Base-by-base conservation (phyloP, 2,888 invertebrate genomes). In the Rosalia funebris region DNA sequence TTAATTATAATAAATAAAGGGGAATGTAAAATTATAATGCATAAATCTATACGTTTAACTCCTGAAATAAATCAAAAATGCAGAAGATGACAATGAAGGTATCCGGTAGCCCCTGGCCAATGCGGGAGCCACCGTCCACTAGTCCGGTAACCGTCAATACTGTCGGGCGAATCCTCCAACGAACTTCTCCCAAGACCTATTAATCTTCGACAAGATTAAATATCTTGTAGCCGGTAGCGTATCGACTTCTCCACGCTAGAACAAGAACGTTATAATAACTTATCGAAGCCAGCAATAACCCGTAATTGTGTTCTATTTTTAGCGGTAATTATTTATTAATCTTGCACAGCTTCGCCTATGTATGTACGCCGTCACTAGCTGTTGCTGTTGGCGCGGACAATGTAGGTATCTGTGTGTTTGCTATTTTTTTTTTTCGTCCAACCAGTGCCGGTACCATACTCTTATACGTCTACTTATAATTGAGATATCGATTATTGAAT, bases 281-380 rank as follows among this genome's bases (percentile, higher is more conserved):
- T 48, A 48, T 20, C 15, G 20, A 37, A 48, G 39, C 50, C n/a
- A 39, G 39, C 25, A 39, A 41, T 39, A 50, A 41, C 50, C 50
- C 31, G 15, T 50, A 50, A 50, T 50, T 50, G 37, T 11, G 7
- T 11, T 50, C 39, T 50, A 39, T 50, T 39, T 50, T 50, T 50
- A 50, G 50, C 39, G 14, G 12, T 39, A 39, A 20, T 39, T 50
- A 39, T 25, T 50, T 50, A 20, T 37, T 48, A 19, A 14, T 36
- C 48, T 19, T 11, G 19, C 16, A 19, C 17, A 48, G 17, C 48
- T 34, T 36, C 2, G 17, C 16, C 32, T 34, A 10, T 4, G 1
- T 14, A 10, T 47, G n/a, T 41, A 41, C n/a, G 41, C 44, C 3
- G 7, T 7, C 4, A 25, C 25, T 25, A 3, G 25, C 3, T 7